Base-by-base conservation (phyloP, 2,888 invertebrate species). In the Amblyjoppa proteus region DNA sequence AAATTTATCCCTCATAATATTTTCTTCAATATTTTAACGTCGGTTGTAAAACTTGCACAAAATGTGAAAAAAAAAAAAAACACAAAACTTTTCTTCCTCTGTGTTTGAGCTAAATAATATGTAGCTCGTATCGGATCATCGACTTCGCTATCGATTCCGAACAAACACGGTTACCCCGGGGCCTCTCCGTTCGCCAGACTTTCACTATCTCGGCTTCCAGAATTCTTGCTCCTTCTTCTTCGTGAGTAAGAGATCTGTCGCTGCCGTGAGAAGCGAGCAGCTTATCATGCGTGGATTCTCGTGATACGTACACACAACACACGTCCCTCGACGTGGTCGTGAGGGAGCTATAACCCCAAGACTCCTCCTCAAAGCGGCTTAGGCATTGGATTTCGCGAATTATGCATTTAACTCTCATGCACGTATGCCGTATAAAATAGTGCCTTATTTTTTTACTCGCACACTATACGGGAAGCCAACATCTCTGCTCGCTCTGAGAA, bases 381-480 rank as follows among this genome's bases (percentile, higher is more conserved):
- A 13, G 88, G 89, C 91, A 90, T 93, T 91, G 85, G 73, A 90
- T 93, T 93, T 91, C 92, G 91, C 91, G 76, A 89, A 88, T 88
- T 88, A 69, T 86, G 92, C 92, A 91, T 87, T 56, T 86, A 81
- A 73, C 76, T 83, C 69, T 77, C 78, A 49, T 73, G 82, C 78
- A 68, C 45, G 45, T 45, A 45, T 45, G 45, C 45, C 45, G 45
- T 45, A 3, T 16, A 45, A 45, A 45, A 45, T 45, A 45, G 45
- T 16, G 13, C 3, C 45, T 73, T 25, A 20, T 56, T 68, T 71
- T 66, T 79, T 74, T 80, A 61, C 68, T 58, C 34, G 41, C 64
- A 74, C 45, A 45, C 45, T 45, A 45, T 45, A 45, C 45, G 45
- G 45, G 45, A 45, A 13, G 45, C 45, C 31, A 38, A 20, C 53